Base-by-base conservation (phyloP, 2,113 vertebrate species). In the Diglossa brunneiventris region DNA sequence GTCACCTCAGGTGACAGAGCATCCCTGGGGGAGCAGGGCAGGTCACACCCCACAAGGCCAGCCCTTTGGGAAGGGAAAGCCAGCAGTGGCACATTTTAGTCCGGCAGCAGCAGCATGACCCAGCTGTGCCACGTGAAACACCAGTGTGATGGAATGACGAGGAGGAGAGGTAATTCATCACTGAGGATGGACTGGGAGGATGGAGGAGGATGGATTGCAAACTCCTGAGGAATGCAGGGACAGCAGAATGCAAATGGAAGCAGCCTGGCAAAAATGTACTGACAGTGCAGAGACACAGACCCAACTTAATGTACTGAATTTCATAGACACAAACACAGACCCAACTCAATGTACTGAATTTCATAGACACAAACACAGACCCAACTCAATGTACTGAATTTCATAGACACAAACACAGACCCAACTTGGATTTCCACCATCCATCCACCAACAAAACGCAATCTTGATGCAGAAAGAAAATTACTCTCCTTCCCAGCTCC, bases 91-190 rank as follows among this genome's bases (percentile, higher is more conserved):
- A 2, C 74, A 39, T 93, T 95, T 94, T 50, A 18, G 35, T 50
- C 87, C 89, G 91, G 91, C 86, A 74, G 75, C 55, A 93, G 92
- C 69, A 93, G 61, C 15, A 47, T 37, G 42, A 28, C 89, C 53
- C 97, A 97, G 97, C 96, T 97, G 97, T 86, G 92, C 89, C 91
- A 58, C 1, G 69, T 86, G 93, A 97, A 97, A 96, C 56, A 94
- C 14, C 70, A 72, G 44, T 5, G 39, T 84, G 93, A 96, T 96
- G 97, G 92, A 97, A 90, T 1, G 6, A 72, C 26, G 90, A 46
- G 94, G 85, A 95, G 96, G 96, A 97, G 97, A 97, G 88, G 86
- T 70, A 96, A 97, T 97, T 97, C 96, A 58, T 89, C 67, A 31
- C 83, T 37, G 62, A 33, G 41, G 50, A 3, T 15, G 49, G 15